phyloP scores from a whole-genome alignment of 2,888 invertebrate species.

The Drosophila sordidula region DNA sequence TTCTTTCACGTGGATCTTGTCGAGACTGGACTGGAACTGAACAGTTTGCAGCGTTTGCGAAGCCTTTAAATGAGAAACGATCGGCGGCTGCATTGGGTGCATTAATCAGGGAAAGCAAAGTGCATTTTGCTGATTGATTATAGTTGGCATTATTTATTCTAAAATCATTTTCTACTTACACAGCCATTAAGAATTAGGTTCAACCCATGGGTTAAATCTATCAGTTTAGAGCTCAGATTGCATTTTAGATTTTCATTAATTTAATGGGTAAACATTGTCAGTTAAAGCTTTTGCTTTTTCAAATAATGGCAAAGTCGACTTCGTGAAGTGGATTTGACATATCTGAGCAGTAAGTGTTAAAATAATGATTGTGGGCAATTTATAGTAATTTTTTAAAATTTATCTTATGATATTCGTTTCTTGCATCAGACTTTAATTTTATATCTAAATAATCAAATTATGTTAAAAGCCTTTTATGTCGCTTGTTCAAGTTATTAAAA shows the following conservation, averaged over 20 bases:
- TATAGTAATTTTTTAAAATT: too few species aligned
- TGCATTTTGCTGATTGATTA: slow-evolving; percentile 4
- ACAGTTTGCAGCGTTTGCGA: not conserved
- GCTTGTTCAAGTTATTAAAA: too few species aligned
- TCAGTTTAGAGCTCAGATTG: not conserved
- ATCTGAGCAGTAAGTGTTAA: too few species aligned
- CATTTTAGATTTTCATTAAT: not conserved
- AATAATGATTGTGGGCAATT: too few species aligned
- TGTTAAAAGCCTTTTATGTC: too few species aligned
- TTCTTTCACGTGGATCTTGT: slow-evolving; percentile 1
- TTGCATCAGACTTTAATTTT: too few species aligned
- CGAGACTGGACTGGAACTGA: slow-evolving; percentile 15
- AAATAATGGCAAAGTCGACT: not conserved
- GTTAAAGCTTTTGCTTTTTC: not conserved
- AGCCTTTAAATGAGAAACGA: slow-evolving; percentile 18
- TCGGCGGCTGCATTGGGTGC: not conserved
- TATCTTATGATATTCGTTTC: too few species aligned
- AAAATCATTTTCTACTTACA: not conserved
- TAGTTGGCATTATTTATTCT: not conserved
- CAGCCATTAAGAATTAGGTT: not conserved
- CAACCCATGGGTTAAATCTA: not conserved
- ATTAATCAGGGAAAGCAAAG: slow-evolving; percentile 9
- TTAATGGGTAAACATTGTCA: not conserved
- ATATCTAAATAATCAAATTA: too few species aligned
- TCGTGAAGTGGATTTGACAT: not conserved